Percentiles rank a stretch among this genome's conserved stretches.
These are phyloP conservation scores for Probosciger aterrimus DNA, from an alignment of 2,113 vertebrate species.

Conservation along the genomic window DNA sequence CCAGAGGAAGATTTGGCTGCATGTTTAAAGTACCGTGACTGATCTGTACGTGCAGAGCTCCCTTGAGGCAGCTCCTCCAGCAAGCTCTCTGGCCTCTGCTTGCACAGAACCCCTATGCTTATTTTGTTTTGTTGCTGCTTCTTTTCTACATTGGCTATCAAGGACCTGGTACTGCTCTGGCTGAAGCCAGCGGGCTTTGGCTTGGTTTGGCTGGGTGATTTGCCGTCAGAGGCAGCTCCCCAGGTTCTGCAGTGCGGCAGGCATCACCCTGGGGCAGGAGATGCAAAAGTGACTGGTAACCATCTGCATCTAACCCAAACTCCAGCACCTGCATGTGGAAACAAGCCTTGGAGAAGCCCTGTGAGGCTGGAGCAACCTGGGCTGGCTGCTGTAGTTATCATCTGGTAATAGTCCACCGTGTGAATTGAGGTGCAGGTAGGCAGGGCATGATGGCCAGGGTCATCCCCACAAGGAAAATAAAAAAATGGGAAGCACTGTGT, in stretches of 20 bases:
- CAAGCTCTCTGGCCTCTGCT: neutral
- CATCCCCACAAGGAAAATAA: neutral
- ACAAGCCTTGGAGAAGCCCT: neutral
- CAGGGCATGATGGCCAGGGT: neutral
- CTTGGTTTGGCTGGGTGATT: neutral
- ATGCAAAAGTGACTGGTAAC: neutral
- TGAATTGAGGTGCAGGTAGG: neutral
- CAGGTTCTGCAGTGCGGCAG: rapidly evolving
- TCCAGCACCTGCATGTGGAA: neutral
- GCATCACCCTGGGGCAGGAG: neutral
- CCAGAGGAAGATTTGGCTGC: neutral
- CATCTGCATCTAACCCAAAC: neutral
- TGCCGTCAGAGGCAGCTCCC: neutral
- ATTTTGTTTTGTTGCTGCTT: neutral
- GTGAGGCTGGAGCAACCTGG: neutral
- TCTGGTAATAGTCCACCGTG: neutral
- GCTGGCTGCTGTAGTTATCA: neutral
- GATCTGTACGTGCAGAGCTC: neutral
- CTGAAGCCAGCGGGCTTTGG: neutral
- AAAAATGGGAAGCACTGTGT: neutral
- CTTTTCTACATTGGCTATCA: neutral
- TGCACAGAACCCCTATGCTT: neutral
- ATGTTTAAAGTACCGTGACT: neutral
- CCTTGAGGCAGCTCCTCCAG: neutral
- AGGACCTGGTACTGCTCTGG: neutral